phyloP scores from a whole-genome alignment of 1,140 invertebrate genomes.

The Anadara kagoshimensis region DNA sequence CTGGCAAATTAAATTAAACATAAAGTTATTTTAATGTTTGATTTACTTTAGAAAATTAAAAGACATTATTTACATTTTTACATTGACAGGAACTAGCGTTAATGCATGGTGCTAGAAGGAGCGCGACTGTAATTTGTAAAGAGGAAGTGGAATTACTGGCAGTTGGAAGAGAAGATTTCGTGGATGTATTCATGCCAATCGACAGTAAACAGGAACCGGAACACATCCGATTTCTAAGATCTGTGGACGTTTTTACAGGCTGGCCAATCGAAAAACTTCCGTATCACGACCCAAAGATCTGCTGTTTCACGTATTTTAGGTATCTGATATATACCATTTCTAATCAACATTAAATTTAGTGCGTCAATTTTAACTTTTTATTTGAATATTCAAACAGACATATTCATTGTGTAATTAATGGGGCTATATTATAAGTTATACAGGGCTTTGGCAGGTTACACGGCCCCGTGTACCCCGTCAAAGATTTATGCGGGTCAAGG shows the following conservation, averaged over 20 bases:
- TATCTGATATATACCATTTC: conserved; percentile 38
- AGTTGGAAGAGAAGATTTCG: conserved; percentile 70
- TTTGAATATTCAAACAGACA: too few species aligned
- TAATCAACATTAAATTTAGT: too few species aligned
- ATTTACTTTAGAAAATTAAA: too few species aligned
- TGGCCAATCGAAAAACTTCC: conserved; percentile 69
- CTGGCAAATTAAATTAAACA: too few species aligned
- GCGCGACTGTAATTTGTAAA: conserved; percentile 70
- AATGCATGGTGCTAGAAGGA: conserved; percentile 67
- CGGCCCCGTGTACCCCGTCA: too few species aligned
- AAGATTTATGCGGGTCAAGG: too few species aligned
- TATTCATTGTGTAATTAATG: too few species aligned
- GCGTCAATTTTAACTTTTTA: too few species aligned
- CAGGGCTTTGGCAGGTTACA: too few species aligned
- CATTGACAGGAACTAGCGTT: conserved; percentile 67
- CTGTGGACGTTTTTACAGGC: conserved; percentile 53
- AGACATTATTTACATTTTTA: too few species aligned
- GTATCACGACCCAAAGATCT: conserved; percentile 64
- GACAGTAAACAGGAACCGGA: conserved; percentile 64
- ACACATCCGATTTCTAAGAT: conserved; percentile 65
- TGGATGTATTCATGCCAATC: conserved; percentile 71
- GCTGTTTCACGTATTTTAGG: conserved; percentile 70
- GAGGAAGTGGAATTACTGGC: conserved; percentile 69
- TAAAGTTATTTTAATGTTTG: too few species aligned
- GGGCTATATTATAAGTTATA: too few species aligned